phyloP scores from a whole-genome alignment of 2,797 vertebrate genomes.

The Phalloptychus januarius region DNA sequence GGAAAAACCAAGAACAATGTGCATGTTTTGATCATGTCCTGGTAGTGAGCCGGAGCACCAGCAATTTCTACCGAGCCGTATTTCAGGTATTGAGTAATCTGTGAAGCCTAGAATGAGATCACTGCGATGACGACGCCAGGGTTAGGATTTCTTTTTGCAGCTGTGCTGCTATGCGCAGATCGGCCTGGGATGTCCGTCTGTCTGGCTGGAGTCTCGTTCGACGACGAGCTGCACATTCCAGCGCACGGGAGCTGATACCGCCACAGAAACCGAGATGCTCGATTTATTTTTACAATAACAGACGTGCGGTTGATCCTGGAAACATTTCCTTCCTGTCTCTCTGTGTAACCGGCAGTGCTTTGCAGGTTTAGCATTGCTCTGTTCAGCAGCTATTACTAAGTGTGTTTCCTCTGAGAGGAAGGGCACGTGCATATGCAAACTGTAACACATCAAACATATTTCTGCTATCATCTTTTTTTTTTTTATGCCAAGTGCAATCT shows the following conservation, averaged over 20 bases:
- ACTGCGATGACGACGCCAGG: constrained; percentile 64
- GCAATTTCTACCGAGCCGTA: constrained; percentile 7
- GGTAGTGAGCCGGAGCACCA: constrained; percentile 8
- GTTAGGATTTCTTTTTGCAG: constrained; percentile 74
- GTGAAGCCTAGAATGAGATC: constrained; percentile 60
- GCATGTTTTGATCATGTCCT: constrained; percentile 15
- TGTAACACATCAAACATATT: constrained; percentile 46
- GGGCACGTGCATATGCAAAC: constrained; percentile 67
- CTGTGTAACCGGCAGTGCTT: constrained; percentile 34
- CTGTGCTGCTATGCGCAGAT: constrained; percentile 61
- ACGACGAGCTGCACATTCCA: constrained; percentile 62
- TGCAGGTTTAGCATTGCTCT: constrained; percentile 37
- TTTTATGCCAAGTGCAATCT: constrained; percentile 69
- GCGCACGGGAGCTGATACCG: constrained; percentile 57
- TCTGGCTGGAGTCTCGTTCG: constrained; percentile 50
- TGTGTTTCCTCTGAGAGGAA: constrained; percentile 49
- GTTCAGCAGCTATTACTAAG: constrained; percentile 51
- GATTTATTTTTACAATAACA: constrained; percentile 62
- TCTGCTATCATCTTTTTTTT: constrained; percentile 61
- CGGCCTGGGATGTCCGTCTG: constrained; percentile 59
- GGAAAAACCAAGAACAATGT: constrained; percentile 4
- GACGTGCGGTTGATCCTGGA: constrained; percentile 49
- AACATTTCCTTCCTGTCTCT: constrained; percentile 40
- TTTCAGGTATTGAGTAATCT: constrained; percentile 47
- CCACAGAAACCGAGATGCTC: constrained; percentile 62